These are phyloP conservation scores for Psococerastis gibbosa DNA, from an alignment of 2,888 invertebrate species.

Conservation along the genomic window DNA sequence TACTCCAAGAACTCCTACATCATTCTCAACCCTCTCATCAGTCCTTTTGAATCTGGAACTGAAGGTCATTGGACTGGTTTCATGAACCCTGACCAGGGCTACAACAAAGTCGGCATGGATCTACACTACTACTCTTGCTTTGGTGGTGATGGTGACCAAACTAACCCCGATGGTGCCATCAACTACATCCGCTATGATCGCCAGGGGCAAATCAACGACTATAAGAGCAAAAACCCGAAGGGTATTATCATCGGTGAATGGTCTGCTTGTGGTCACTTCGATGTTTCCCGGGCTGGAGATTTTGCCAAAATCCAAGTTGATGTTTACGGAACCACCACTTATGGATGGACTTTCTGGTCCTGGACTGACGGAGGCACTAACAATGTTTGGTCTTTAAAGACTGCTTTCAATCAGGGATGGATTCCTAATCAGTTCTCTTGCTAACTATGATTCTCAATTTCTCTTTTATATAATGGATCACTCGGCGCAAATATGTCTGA, in stretches of 20 bases:
- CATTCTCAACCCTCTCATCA: constrained; percentile 3
- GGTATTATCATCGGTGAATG: constrained; percentile 3
- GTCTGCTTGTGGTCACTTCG: constrained; percentile 1
- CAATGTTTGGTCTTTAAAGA: not conserved
- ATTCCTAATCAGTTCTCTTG: not conserved
- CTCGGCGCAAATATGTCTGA: too few relatives aligned
- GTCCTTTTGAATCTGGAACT: constrained; percentile 4
- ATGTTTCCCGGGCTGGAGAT: not conserved
- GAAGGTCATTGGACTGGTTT: constrained; percentile 1
- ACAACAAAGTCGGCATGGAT: constrained; percentile 6
- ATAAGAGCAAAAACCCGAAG: constrained; percentile 2
- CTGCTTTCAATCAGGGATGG: constrained; percentile 2
- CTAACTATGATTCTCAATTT: not conserved
- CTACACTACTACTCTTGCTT: constrained; percentile 9
- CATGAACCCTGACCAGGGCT: constrained; percentile 8
- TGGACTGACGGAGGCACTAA: not conserved
- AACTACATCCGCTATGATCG: constrained; percentile 1
- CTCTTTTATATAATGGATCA: too few relatives aligned
- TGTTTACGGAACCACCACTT: not conserved
- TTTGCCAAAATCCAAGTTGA: not conserved
- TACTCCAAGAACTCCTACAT: constrained; percentile 6
- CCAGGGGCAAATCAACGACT: constrained; percentile 6
- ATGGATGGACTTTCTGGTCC: constrained; percentile 4
- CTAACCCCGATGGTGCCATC: constrained; percentile 2
- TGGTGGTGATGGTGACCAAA: not conserved